A percentile compares a stretch with the other conserved stretches of the same genome.
Conservation (phyloP, 2,797 vertebrate species). For the Synanceia verrucosa region DNA sequence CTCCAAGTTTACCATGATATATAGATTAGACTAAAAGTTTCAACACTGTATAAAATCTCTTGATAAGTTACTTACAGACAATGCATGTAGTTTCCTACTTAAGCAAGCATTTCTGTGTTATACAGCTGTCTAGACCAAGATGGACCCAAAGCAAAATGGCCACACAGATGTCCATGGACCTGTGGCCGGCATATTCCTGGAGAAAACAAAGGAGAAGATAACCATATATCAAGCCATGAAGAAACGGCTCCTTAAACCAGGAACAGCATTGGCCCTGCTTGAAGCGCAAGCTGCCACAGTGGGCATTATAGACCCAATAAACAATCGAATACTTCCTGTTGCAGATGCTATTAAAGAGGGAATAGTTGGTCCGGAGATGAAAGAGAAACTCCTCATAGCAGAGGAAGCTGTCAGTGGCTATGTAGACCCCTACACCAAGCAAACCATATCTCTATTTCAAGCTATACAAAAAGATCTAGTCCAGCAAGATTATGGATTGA, state of each 20-base stretch:
- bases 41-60: not conserved
- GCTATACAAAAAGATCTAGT: slow-evolving; percentile 95
- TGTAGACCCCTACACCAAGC: slow-evolving; percentile 88
- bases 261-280: slow-evolving; percentile 90
- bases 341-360: slow-evolving; percentile 88
- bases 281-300: slow-evolving; percentile 93
- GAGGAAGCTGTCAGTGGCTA: slow-evolving; percentile 90
- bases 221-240: slow-evolving; percentile 95
- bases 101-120: slow-evolving; percentile 31
- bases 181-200: slow-evolving; percentile 89
- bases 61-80: not conserved
- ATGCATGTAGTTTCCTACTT: not conserved
- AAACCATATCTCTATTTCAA: slow-evolving; percentile 94
- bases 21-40: not conserved
- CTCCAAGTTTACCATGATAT: not conserved
- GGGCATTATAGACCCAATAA: slow-evolving; percentile 90
- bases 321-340: slow-evolving; percentile 86
- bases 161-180: slow-evolving; percentile 79
- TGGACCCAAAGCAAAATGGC: slow-evolving; percentile 65
- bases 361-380: slow-evolving; percentile 90
- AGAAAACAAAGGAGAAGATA: slow-evolving; percentile 87
- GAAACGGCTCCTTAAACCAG: slow-evolving; percentile 87
- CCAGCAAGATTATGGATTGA: slow-evolving; percentile 89
- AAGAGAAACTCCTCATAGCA: slow-evolving; percentile 90
- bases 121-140: slow-evolving; percentile 46